Evolutionary conservation across 2,113 vertebrate species (phyloP).

Genomic region (Epinephelus moara): DNA sequence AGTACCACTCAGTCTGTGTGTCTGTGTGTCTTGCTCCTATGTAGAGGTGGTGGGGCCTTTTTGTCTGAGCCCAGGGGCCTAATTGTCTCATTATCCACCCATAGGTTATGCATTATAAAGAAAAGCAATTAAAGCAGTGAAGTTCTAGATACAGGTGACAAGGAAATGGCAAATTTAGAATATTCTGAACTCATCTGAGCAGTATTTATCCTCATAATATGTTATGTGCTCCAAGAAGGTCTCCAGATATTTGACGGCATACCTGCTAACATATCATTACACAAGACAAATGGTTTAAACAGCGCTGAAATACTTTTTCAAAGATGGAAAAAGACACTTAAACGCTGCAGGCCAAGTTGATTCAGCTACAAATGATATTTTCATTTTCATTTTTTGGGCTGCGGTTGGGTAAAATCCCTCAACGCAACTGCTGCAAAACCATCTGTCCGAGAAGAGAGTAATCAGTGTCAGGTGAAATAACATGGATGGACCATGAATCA

Average conservation of each 20-base stretch:
- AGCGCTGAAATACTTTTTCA: slow-evolving; percentile 25
- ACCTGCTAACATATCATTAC: slow-evolving; percentile 37
- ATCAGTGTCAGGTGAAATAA: slow-evolving; percentile 70
- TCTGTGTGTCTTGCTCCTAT: no score
- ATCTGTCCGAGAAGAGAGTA: slow-evolving; percentile 57
- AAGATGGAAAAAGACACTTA: slow-evolving; percentile 38
- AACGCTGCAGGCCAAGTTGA: slow-evolving; percentile 38
- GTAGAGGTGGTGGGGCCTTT: no score
- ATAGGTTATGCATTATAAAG: neutral
- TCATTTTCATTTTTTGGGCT: slow-evolving; percentile 52
- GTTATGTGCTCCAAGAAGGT: slow-evolving; percentile 4
- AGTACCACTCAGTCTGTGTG: no score
- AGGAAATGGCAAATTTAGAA: slow-evolving; percentile 20
- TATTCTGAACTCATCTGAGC: slow-evolving; percentile 18
- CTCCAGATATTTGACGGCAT: slow-evolving; percentile 29
- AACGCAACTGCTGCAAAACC: slow-evolving; percentile 43
- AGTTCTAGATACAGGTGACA: slow-evolving; percentile 2
- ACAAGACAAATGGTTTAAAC: slow-evolving; percentile 47
- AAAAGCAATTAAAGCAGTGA: neutral
- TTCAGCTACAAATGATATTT: slow-evolving; percentile 67
- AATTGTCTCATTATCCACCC: no score
- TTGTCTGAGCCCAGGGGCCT: no score
- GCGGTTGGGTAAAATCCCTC: slow-evolving; percentile 44
- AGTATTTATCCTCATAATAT: slow-evolving; percentile 14
- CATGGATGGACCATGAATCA: slow-evolving; percentile 53